Evolutionary conservation across 2,113 vertebrate species (phyloP).

Genomic region (Muntiacus reevesi): DNA sequence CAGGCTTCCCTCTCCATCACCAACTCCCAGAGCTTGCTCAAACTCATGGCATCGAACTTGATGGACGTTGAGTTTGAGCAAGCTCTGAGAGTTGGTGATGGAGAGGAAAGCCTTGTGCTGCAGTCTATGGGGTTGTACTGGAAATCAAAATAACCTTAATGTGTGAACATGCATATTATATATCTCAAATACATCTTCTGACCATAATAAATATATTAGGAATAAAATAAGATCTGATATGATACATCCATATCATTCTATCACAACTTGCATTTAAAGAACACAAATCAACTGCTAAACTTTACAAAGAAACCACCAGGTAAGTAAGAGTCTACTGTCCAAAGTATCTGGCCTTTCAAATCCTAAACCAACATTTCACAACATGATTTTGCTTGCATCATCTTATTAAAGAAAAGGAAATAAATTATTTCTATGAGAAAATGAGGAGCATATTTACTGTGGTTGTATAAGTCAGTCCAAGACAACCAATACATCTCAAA

Average conservation of each 20-base stretch:
- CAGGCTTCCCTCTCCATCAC: not conserved
- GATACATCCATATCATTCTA: not conserved
- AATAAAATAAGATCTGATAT: not conserved
- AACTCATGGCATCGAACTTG: not conserved
- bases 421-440: not conserved
- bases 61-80: not conserved
- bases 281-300: not conserved
- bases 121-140: not conserved
- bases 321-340: not conserved
- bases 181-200: not conserved
- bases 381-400: not conserved
- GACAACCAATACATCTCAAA: not conserved
- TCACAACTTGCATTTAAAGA: not conserved
- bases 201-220: not conserved
- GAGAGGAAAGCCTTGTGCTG: not conserved
- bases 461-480: not conserved
- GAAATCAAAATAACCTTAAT: not conserved
- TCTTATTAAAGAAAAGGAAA: not conserved
- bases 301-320: not conserved
- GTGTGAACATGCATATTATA: not conserved
- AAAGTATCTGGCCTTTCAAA: not conserved
- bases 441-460: not conserved
- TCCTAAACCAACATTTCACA: not conserved
- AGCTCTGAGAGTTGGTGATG: not conserved
- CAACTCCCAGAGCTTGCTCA: not conserved